These are phyloP conservation scores for Hyaena hyaena DNA, from an alignment of 2,113 vertebrate species.

Conservation along the genomic window DNA sequence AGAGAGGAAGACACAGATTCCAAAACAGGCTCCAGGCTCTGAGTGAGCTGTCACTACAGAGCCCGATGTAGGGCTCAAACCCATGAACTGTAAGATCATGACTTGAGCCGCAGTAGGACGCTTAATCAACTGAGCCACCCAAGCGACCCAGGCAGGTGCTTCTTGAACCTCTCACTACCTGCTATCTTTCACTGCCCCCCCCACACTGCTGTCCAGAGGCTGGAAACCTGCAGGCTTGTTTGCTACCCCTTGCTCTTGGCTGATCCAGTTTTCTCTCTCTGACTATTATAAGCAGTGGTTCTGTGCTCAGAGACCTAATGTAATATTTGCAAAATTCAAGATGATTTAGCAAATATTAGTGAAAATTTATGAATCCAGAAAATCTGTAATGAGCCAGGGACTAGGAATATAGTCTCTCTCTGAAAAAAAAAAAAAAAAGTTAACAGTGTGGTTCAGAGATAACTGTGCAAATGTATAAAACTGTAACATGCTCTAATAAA, in stretches of 20 bases:
- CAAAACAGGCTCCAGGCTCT: too few species aligned
- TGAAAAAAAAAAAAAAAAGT: neutral
- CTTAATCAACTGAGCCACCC: too few species aligned
- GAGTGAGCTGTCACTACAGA: too few species aligned
- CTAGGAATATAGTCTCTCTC: neutral
- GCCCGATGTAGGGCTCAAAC: too few species aligned
- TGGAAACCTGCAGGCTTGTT: neutral
- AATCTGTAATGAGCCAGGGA: neutral
- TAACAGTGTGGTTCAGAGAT: neutral
- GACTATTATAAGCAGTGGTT: neutral
- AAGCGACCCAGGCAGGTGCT: neutral
- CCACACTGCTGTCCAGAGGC: neutral
- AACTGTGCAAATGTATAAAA: neutral
- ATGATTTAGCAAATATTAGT: neutral
- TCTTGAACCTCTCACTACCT: neutral
- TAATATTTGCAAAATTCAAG: neutral
- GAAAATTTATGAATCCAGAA: neutral
- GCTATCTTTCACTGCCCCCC: rapidly evolving
- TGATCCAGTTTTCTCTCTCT: neutral
- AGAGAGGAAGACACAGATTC: too few species aligned
- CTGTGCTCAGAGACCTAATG: neutral
- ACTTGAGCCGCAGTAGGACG: too few species aligned
- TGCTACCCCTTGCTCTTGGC: neutral
- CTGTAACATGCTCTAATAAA: neutral
- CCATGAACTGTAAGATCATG: too few species aligned